phyloP scores from a whole-genome alignment of 2,888 invertebrate species.

The Xanthia icteritia region DNA sequence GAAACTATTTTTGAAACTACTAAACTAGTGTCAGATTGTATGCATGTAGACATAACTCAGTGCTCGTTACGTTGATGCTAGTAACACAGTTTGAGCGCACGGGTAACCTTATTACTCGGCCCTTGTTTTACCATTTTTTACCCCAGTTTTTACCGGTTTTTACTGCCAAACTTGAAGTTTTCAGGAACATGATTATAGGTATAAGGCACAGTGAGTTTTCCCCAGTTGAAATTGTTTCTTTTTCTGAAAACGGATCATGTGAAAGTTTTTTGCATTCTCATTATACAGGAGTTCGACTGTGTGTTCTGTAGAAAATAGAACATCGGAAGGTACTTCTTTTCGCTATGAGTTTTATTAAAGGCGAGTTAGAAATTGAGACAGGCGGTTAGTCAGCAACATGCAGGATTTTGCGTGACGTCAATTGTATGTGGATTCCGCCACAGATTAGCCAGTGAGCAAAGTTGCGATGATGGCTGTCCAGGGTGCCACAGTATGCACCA shows the following conservation, averaged over 20 bases:
- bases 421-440: too few species aligned
- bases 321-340: background rate
- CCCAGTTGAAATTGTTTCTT: background rate
- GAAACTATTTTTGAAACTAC: conserved; percentile 27
- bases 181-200: conserved; percentile 3
- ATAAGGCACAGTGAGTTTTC: background rate
- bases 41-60: conserved; percentile 38
- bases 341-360: background rate
- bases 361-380: background rate
- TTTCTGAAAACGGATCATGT: background rate
- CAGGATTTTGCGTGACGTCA: too few species aligned
- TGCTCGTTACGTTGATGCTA: conserved; percentile 49
- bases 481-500: background rate
- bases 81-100: conserved; percentile 44
- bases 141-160: conserved; percentile 32
- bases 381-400: too few species aligned
- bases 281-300: background rate
- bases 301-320: background rate
- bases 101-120: conserved; percentile 45
- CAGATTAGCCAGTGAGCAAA: background rate
- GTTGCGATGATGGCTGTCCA: background rate
- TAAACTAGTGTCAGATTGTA: conserved; percentile 34
- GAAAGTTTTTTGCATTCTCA: background rate
- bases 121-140: conserved; percentile 38
- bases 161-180: conserved; percentile 29